A percentile compares a stretch with the other conserved stretches of the same genome.
These are phyloP conservation scores for Augiades crinisus DNA, from an alignment of 2,888 invertebrate genomes.

Conservation along the genomic window DNA sequence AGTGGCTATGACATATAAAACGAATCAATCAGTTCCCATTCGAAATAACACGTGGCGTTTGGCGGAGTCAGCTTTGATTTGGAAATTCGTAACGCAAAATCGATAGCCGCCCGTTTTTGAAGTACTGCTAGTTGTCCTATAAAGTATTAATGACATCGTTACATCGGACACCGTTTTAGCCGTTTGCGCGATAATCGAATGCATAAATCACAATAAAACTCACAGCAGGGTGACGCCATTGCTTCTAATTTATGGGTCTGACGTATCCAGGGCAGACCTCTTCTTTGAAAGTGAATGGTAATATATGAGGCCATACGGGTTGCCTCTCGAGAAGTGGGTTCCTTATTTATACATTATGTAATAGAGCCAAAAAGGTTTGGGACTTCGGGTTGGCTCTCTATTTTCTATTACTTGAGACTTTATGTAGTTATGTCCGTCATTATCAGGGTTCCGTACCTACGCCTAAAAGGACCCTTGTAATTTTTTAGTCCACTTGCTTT, in stretches of 20 bases:
- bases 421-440: neutral
- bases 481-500: too few relatives aligned
- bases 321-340: constrained; percentile 16
- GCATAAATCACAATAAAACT: constrained; percentile 67
- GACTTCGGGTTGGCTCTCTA: neutral
- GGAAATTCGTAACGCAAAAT: constrained; percentile 10
- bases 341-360: constrained; percentile 14
- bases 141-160: constrained; percentile 59
- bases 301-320: constrained; percentile 22
- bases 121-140: constrained; percentile 27
- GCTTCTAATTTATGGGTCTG: constrained; percentile 53
- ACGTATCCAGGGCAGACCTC: constrained; percentile 35
- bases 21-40: constrained; percentile 17
- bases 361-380: constrained; percentile 20
- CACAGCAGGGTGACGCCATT: constrained; percentile 55
- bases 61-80: constrained; percentile 14
- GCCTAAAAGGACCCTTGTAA: too few relatives aligned
- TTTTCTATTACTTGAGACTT: neutral
- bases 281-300: constrained; percentile 27
- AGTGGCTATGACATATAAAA: too few relatives aligned
- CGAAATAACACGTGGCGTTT: constrained; percentile 15
- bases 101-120: constrained; percentile 21
- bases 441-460: too few relatives aligned
- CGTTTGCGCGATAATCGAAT: constrained; percentile 63
- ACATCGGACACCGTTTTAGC: constrained; percentile 53